Evolutionary conservation across 2,888 invertebrate species (phyloP), one percentile per base, ranked within the genome.

Genomic region (Bombylius discolor): DNA sequence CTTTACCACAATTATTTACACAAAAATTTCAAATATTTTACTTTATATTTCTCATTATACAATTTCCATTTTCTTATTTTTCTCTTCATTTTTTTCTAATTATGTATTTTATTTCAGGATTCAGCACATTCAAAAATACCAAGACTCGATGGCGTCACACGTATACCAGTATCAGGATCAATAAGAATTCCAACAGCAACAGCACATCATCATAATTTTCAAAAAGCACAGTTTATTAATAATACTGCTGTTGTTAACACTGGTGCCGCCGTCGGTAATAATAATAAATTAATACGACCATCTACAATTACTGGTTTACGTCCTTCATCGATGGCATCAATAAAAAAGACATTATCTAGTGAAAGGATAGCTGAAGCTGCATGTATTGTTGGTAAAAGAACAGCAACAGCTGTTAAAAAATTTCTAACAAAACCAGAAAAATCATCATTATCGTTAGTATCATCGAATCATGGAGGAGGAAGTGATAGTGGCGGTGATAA

Each of bases 41-140:
- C 23, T 23, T 23, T 23, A 23, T 23, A 23, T 23, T 23, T 23
- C 23, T 23, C 23, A 23, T 23, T 23, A 23, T 3, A 23, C 23
- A 23, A 23, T 23, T 23, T 23, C 1, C 36, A 34, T 49, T n/a
- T 36, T n/a, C 23, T 39, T 51, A 31, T 34, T 23, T n/a, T 9
- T 36, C 14, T 47, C 9, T n/a, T 23, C 23, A 2, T 23, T 23
- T 23, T 23, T 23, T 23, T 12, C n/a, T n/a, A 46, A 46, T 46
- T 46, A 23, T 58, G 53, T 56, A 33, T 58, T 49, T 58, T 4
- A 5, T 68, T 67, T 8, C 62, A 73, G 73, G 73, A 73, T 64
- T 63, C 70, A 51, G 60, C 67, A 45, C 64, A 67, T 47, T 67
- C 73, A 1, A 68, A 70, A 55, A 70, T 74, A 60, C 72, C 72